These are phyloP conservation scores for Heliconius hermathena DNA, from an alignment of 1,140 invertebrate genomes.

Conservation along the genomic window DNA sequence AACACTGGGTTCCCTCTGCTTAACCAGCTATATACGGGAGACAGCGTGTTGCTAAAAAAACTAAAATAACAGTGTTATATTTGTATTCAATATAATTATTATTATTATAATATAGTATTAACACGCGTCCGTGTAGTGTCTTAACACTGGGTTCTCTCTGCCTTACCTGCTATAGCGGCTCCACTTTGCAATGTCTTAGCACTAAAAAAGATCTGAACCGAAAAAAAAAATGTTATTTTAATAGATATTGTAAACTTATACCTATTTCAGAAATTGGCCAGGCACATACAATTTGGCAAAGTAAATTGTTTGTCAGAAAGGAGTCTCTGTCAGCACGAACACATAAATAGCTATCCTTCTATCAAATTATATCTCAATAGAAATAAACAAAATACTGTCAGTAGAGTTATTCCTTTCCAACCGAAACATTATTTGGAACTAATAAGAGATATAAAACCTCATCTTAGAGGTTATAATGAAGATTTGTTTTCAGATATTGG, in stretches of 20 bases:
- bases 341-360: conserved; percentile 63
- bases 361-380: conserved; percentile 57
- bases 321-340: conserved; percentile 63
- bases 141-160: too few species aligned
- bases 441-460: conserved; percentile 54
- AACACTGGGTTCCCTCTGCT: too few species aligned
- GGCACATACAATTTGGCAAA: conserved; percentile 63
- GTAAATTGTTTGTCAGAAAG: conserved; percentile 69
- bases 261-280: conserved; percentile 56
- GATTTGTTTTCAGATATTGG: conserved; percentile 47
- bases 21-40: too few species aligned
- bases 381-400: conserved; percentile 45
- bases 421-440: conserved; percentile 52
- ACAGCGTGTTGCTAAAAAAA: too few species aligned
- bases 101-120: too few species aligned
- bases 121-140: too few species aligned
- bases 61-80: too few species aligned
- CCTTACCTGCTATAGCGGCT: too few species aligned
- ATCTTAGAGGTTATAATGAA: conserved; percentile 52
- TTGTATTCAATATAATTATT: too few species aligned
- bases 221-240: too few species aligned
- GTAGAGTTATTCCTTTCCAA: conserved; percentile 50
- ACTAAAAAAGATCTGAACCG: too few species aligned
- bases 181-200: too few species aligned
- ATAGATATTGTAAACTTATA: neutral